A percentile compares a stretch with the other conserved stretches of the same genome.
phyloP scores from a whole-genome alignment of 2,797 vertebrate genomes.

The Cryptoprocta ferox region DNA sequence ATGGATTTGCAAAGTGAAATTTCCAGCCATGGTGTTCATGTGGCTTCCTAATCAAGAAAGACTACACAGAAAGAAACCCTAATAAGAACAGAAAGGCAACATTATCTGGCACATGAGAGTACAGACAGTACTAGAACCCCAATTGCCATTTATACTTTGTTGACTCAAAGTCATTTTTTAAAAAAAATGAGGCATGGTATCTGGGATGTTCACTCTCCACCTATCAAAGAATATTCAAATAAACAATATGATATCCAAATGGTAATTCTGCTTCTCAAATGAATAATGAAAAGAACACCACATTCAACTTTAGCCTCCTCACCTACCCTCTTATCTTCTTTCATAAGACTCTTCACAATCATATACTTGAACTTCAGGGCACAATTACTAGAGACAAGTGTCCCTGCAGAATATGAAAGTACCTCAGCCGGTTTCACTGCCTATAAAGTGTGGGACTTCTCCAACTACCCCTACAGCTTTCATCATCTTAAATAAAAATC shows the following conservation, averaged over 20 bases:
- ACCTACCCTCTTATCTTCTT: constrained; percentile 72
- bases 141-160: constrained; percentile 38
- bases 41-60: constrained; percentile 47
- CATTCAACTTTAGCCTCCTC: constrained; percentile 77
- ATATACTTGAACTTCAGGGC: constrained; percentile 79
- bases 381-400: constrained; percentile 77
- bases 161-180: neutral
- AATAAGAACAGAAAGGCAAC: constrained; percentile 36
- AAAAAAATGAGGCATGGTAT: neutral
- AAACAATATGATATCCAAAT: constrained; percentile 40
- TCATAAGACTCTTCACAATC: constrained; percentile 75
- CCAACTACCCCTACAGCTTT: constrained; percentile 40
- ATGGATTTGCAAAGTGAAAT: constrained; percentile 6
- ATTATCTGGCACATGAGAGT: neutral
- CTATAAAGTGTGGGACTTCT: constrained; percentile 30
- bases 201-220: neutral
- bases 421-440: constrained; percentile 50
- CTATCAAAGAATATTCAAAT: constrained; percentile 29
- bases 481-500: constrained; percentile 32
- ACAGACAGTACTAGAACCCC: neutral
- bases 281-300: constrained; percentile 65
- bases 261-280: constrained; percentile 47
- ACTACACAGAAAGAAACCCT: constrained; percentile 9
- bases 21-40: neutral
- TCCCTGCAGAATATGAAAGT: constrained; percentile 73